Evolutionary conservation across 2,797 vertebrate genomes (phyloP), one percentile per base, ranked within the genome.

Genomic region (Mus minutoides): DNA sequence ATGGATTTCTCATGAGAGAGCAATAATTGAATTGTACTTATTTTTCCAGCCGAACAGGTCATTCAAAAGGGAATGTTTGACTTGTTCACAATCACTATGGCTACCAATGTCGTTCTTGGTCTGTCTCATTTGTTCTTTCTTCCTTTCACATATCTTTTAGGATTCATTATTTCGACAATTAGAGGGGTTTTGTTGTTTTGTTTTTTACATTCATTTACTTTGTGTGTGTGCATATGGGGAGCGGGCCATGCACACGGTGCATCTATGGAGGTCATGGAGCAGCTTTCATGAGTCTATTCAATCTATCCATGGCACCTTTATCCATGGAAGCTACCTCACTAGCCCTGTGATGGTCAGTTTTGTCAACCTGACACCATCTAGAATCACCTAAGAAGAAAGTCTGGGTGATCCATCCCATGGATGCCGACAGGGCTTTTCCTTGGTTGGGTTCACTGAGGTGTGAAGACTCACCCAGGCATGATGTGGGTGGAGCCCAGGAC

Each of bases 11-110:
- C 34, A 3, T 21, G 24, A n/a, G 12, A 85, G 0, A 94, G 77
- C 24, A 79, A 67, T 64, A 60, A 87, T 56, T 77, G 17, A 7
- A 26, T 49, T 67, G 26, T 22, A 24, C 54, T 84, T 37, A 75
- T 29, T 67, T 75, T 54, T 6, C 46, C 56, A 92, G 37, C 2
- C 64, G 60, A 93, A 78, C 21, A 76, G 85, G 19, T 82, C 31
- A 94, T 71, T 92, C 64, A 40, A 91, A 91, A 91, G 37, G 26
- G 26, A 79, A 22, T 49, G 67, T 58, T 83, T 52, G 75, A 49
- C 89, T 16, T 29, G 54, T 40, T 76, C n/a, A 93, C n/a, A 76
- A 37, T 85, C 56, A 76, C 84, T 62, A 26, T 58, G 56, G 78
- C n/a, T 79, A 67, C 71, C 56, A 88, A 83, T 54, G 77, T 43